Percentiles rank a stretch among this genome's conserved stretches.
These are phyloP conservation scores for Trissolcus basalis DNA, from an alignment of 1,140 invertebrate species.

Conservation along the genomic window DNA sequence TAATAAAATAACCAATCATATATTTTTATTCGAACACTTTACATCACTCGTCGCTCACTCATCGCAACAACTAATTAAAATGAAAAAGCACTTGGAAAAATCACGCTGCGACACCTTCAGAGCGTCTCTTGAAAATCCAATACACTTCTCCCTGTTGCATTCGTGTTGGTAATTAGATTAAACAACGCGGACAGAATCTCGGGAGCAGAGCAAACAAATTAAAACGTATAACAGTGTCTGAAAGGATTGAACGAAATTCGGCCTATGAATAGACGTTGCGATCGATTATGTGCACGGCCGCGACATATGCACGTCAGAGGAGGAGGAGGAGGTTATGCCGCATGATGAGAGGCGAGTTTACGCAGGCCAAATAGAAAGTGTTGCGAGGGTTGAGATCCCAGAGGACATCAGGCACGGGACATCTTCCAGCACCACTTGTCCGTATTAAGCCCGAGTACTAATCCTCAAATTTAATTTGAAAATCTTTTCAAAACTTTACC, in stretches of 20 bases:
- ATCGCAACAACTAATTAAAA: conserved; percentile 36
- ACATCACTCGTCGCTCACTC: too few species aligned
- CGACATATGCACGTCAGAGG: conserved; percentile 38
- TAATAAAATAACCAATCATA: too few species aligned
- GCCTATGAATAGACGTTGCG: conserved; percentile 12
- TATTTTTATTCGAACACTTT: too few species aligned
- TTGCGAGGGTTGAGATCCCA: conserved; percentile 64
- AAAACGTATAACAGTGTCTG: neutral
- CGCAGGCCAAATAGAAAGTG: conserved; percentile 70
- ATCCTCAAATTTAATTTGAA: conserved; percentile 77
- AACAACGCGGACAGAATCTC: conserved; percentile 29
- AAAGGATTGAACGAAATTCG: conserved; percentile 42
- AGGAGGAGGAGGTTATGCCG: conserved; percentile 34
- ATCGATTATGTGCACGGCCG: conserved; percentile 44
- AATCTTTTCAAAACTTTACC: conserved; percentile 70
- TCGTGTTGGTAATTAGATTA: conserved; percentile 39
- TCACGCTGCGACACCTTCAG: conserved; percentile 12
- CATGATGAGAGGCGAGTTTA: conserved; percentile 63
- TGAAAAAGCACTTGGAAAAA: conserved; percentile 13
- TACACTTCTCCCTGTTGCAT: conserved; percentile 16
- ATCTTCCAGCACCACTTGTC: conserved; percentile 75
- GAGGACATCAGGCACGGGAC: conserved; percentile 67
- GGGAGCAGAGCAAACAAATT: conserved; percentile 14
- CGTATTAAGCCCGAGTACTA: conserved; percentile 75
- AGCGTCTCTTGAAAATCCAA: conserved; percentile 35